Base-by-base conservation (phyloP, 2,888 invertebrate genomes). In the Epinotia demarniana region DNA sequence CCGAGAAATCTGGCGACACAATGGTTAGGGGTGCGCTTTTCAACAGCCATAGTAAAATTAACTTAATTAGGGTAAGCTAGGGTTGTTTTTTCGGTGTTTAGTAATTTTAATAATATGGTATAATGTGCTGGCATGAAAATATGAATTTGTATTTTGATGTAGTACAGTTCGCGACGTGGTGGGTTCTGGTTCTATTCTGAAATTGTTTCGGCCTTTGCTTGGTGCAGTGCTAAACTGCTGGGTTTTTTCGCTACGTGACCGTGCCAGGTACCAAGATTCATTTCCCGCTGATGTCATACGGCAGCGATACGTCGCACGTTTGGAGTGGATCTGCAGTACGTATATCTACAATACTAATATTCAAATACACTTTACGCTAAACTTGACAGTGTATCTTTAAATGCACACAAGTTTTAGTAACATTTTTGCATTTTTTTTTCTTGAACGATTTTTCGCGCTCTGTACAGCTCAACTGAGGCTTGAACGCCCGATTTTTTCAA, bases 241-340 rank as follows among this genome's bases (percentile, higher is more conserved):
- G 53, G 78, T 79, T 79, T 77, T 80, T 73, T 77, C 77, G 68
- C 73, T 77, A 77, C 76, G 84, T 79, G 83, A 78, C 72, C 79
- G 77, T 12, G 77, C 77, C 80, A 90, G 84, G 89, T 87, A 84
- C 92, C 94, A 94, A 94, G 87, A 94, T 94, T 94, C 93, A 93
- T 94, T 94, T 94, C 93, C 93, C 93, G 90, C 93, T 93, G 89
- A 94, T 94, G 94, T 94, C 94, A 80, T 93, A 93, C 91, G 92
- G 93, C 80, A 93, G 91, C 85, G 94, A 94, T 88, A 89, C 94
- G 90, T 92, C 94, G 88, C 94, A 94, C 90, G 93, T 94, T 78
- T 94, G 94, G 94, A 92, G 91, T 85, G 92, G 92, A 87, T 90
- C 94, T 79, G 90, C 92, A 82, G 94, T 94, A 84, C 78, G 90